Conservation (phyloP, 2,888 invertebrate species). For the Alitta virens region DNA sequence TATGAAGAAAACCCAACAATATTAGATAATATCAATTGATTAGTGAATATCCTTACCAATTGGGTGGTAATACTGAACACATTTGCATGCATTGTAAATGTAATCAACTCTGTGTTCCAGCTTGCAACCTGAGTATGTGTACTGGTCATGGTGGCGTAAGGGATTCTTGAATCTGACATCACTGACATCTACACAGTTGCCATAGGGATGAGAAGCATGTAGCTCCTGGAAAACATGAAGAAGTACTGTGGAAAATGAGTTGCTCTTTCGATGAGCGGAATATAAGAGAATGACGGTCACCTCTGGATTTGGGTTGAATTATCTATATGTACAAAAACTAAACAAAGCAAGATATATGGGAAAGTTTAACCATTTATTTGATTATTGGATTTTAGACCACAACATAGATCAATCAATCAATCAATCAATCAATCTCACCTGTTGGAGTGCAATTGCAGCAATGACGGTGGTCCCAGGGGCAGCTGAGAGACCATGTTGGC, state of each 20-base stretch:
- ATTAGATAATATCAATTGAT: too few species aligned
- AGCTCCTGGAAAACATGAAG: slow-evolving; percentile 8
- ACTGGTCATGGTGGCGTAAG: background rate
- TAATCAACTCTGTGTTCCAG: slow-evolving; percentile 13
- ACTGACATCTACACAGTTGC: slow-evolving; percentile 6
- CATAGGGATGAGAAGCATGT: slow-evolving; percentile 9
- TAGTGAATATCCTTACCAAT: slow-evolving; percentile 6
- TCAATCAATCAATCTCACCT: slow-evolving; percentile 2
- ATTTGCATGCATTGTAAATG: slow-evolving; percentile 2
- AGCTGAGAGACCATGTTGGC: slow-evolving; percentile 14
- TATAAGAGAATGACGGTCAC: too few species aligned
- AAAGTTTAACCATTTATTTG: too few species aligned
- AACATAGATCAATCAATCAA: too few species aligned
- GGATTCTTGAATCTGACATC: slow-evolving; percentile 1
- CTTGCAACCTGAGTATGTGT: slow-evolving; percentile 13
- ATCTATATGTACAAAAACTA: too few species aligned
- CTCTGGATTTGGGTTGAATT: too few species aligned
- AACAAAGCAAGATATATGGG: too few species aligned
- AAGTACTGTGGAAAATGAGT: too few species aligned
- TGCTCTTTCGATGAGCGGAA: too few species aligned
- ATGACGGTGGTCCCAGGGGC: slow-evolving; percentile 7
- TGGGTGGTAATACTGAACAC: slow-evolving; percentile 9
- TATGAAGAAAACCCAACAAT: too few species aligned
- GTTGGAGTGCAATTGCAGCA: slow-evolving; percentile 2
- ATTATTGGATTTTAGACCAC: too few species aligned